Conservation (phyloP, 2,113 vertebrate species). For the Corapipo altera region DNA sequence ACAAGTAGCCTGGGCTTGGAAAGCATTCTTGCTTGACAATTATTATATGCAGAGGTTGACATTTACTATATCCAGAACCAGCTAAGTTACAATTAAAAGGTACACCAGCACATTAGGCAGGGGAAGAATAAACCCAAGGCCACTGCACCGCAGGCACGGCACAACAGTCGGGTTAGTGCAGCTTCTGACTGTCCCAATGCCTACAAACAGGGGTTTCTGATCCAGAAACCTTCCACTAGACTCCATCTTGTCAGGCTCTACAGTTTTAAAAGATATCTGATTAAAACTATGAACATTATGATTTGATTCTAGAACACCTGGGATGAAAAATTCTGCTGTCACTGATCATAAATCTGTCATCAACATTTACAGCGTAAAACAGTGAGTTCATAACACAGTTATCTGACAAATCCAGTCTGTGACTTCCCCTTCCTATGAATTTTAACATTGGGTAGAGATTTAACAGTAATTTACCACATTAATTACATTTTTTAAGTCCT, state of each 20-base stretch:
- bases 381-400: not conserved
- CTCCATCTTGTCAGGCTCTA: not conserved
- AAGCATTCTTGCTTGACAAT: not conserved
- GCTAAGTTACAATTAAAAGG: not conserved
- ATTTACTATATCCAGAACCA: not conserved
- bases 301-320: not conserved
- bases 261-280: not conserved
- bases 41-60: not conserved
- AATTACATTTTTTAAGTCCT: not conserved
- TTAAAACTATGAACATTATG: not conserved
- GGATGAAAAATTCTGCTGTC: not conserved
- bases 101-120: not conserved
- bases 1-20: not conserved
- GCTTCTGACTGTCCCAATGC: not conserved
- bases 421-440: not conserved
- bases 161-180: not conserved
- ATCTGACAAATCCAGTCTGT: not conserved
- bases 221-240: not conserved
- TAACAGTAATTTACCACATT: not conserved
- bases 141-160: rapidly evolving
- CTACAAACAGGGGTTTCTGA: not conserved
- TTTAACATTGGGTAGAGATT: not conserved
- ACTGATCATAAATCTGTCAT: not conserved
- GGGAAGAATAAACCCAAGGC: not conserved
- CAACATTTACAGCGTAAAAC: not conserved